Evolutionary conservation across 1,140 invertebrate genomes (phyloP).

Genomic region (Rhizoglyphus robini): DNA sequence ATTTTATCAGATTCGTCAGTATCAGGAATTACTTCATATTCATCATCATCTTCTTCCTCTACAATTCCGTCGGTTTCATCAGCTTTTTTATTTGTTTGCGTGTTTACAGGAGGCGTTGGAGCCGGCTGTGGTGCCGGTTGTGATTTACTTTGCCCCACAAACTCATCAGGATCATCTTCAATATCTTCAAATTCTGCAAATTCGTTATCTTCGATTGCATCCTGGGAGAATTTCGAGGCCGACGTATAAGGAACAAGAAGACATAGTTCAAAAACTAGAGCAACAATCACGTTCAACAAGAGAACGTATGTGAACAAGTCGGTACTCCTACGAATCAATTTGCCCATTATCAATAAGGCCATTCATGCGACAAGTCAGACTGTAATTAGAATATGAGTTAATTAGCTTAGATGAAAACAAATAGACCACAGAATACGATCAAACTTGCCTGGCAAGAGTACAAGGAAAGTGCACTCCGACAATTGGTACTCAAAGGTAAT

Average conservation of each 20-base stretch:
- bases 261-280: constrained; percentile 16
- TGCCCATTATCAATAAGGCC: neutral
- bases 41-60: constrained; percentile 52
- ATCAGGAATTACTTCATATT: constrained; percentile 86
- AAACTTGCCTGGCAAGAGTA: no score
- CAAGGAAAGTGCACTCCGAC: no score
- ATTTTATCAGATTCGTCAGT: constrained; percentile 54
- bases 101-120: neutral
- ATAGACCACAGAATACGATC: no score
- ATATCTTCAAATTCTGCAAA: constrained; percentile 95
- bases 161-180: constrained; percentile 48
- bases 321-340: neutral
- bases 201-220: constrained; percentile 69
- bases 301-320: neutral
- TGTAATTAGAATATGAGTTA: no score
- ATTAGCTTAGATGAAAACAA: no score
- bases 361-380: no score
- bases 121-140: neutral
- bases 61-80: constrained; percentile 33
- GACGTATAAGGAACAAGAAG: neutral
- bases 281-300: neutral
- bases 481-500: no score
- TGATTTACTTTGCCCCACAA: neutral
- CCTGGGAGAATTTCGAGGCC: constrained; percentile 25
- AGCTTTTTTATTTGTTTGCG: constrained; percentile 13